Base-by-base conservation (phyloP, 2,888 invertebrate genomes). In the Asteroscopus sphinx region DNA sequence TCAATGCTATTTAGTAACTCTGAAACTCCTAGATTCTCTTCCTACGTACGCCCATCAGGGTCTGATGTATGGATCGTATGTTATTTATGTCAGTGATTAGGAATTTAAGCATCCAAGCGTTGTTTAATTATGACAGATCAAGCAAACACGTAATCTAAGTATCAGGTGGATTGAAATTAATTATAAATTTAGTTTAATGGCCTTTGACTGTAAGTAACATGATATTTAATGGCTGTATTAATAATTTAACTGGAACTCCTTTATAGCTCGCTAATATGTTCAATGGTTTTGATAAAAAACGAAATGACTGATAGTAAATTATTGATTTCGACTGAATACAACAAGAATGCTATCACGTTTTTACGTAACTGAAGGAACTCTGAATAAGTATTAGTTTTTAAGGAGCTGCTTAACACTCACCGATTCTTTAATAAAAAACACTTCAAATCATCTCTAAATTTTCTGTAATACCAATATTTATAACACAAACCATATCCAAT, bases 11-110 rank as follows among this genome's bases (percentile, higher is more conserved):
- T 68, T 55, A 17, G 51, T 54, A 71, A 75, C 35, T 21, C n/a
- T 16, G 25, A 45, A 57, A 55, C 37, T 53, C 40, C 36, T 65
- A 63, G 76, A 63, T 64, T 55, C 49, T 62, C 68, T 65, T 65
- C 74, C 74, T 72, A 74, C 73, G 59, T 70, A 67, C 68, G 68
- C 61, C 65, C 61, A 68, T 59, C 47, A 54, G 16, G 52, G 25
- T 46, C 11, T 39, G 17, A 48, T 37, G 41, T 60, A 60, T 37
- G 30, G 35, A 53, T 60, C 61, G 39, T 69, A 47, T 40, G 42
- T 57, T 57, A 61, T 68, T 68, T 69, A 68, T 45, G 25, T 51
- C 48, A 32, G 35, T 41, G 30, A 68, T 68, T 65, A 28, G 56
- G 40, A 55, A 59, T 59, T 49, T 48, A 59, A 55, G 33, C 35